These are phyloP conservation scores for Neosilurus mollespiculum DNA, from an alignment of 2,797 vertebrate genomes.

Conservation along the genomic window DNA sequence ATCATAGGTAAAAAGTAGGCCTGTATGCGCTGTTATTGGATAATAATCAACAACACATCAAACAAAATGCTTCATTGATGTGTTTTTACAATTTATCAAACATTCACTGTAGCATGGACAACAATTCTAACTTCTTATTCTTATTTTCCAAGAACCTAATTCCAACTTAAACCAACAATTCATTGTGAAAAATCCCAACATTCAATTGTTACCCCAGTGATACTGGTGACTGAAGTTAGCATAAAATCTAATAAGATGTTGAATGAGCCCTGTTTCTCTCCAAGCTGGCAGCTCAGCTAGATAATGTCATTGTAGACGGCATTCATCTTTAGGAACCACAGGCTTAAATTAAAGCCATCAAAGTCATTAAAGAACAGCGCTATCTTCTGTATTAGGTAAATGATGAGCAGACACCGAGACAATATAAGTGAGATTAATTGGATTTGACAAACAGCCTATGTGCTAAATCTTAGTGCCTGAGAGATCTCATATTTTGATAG, in stretches of 20 bases:
- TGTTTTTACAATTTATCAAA: background rate
- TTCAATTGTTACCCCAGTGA: background rate
- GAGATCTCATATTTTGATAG: background rate
- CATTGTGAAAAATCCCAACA: background rate
- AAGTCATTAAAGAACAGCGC: slow-evolving; percentile 21
- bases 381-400: slow-evolving; percentile 24
- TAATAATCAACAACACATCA: background rate
- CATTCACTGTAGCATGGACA: background rate
- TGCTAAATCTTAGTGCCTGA: background rate
- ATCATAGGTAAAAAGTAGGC: background rate
- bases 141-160: slow-evolving; percentile 7
- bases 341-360: slow-evolving; percentile 34
- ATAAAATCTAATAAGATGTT: slow-evolving; percentile 7
- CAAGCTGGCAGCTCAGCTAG: background rate
- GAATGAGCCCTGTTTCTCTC: slow-evolving; percentile 15
- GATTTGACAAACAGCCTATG: slow-evolving; percentile 30
- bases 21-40: background rate
- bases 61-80: background rate
- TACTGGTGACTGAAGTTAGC: background rate
- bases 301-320: background rate
- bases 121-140: background rate
- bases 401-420: slow-evolving; percentile 7
- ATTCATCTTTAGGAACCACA: slow-evolving; percentile 15
- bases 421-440: slow-evolving; percentile 19
- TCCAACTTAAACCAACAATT: background rate